Percentiles rank a stretch among this genome's conserved stretches.
Evolutionary conservation across 2,888 invertebrate genomes (phyloP).

Genomic region (Rotaria macrura): DNA sequence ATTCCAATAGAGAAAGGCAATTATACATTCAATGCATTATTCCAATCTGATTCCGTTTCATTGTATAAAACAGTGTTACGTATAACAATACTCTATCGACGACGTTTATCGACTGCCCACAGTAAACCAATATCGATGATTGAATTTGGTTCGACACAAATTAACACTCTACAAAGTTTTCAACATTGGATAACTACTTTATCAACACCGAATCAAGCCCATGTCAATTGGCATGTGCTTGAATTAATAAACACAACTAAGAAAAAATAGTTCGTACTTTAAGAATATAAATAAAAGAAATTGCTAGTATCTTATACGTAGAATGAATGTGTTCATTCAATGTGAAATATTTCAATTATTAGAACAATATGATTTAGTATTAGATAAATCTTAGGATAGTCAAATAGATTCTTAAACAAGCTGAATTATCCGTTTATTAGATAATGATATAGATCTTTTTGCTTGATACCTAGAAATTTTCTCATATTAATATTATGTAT

Average conservation of each 20-base stretch:
- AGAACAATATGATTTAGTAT: no score
- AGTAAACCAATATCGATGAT: neutral
- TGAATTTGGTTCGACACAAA: neutral
- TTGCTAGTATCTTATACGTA: no score
- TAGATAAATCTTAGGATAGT: no score
- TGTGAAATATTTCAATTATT: no score
- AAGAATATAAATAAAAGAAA: no score
- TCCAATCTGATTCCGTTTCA: neutral
- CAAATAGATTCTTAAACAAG: no score
- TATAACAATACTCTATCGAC: neutral
- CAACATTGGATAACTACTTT: conserved; percentile 5
- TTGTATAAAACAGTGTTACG: neutral
- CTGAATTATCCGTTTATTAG: no score
- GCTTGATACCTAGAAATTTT: no score
- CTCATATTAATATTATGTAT: no score
- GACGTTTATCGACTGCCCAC: neutral
- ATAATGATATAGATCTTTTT: no score
- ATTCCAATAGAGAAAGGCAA: neutral
- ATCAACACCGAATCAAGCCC: neutral
- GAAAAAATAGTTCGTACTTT: no score
- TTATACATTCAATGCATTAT: neutral
- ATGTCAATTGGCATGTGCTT: neutral
- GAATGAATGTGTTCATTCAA: no score
- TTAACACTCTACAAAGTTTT: neutral
- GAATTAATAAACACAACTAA: neutral